Percentiles rank a stretch among this genome's conserved stretches.
Evolutionary conservation across 2,888 invertebrate genomes (phyloP).

Genomic region (Clivina fossor): DNA sequence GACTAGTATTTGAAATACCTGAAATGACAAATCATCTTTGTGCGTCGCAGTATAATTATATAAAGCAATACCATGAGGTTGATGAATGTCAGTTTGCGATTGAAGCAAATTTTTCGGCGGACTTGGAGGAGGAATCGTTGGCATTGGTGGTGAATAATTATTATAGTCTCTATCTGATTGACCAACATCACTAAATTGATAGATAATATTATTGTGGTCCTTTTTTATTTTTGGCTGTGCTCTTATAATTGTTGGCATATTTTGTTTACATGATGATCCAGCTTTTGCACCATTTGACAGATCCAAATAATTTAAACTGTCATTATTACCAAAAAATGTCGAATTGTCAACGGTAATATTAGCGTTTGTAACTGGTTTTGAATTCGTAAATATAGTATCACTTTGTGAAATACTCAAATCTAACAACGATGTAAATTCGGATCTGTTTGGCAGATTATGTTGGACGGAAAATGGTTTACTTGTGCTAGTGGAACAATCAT

Average conservation of each 20-base stretch:
- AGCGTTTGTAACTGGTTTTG: conserved; percentile 36
- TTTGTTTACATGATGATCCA: conserved; percentile 55
- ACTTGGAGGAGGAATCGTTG: conserved; percentile 74
- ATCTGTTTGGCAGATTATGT: conserved; percentile 27
- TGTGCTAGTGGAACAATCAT: neutral
- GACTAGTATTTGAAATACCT: conserved; percentile 70
- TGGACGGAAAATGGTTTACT: conserved; percentile 38
- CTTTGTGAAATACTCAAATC: conserved; percentile 59
- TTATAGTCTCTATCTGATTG: conserved; percentile 37
- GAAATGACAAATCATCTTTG: conserved; percentile 76
- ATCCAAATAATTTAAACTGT: conserved; percentile 14
- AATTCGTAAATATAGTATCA: too few relatives aligned
- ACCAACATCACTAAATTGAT: conserved; percentile 7
- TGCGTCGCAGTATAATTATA: conserved; percentile 77
- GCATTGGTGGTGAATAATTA: conserved; percentile 75
- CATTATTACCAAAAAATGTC: conserved; percentile 9
- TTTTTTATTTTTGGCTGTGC: conserved; percentile 59
- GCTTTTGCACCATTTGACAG: conserved; percentile 44
- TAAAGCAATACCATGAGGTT: conserved; percentile 74
- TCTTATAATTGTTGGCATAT: conserved; percentile 72
- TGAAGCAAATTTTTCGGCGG: conserved; percentile 60
- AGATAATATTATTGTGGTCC: neutral
- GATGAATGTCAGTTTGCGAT: conserved; percentile 49
- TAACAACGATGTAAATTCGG: conserved; percentile 52
- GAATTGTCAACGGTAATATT: conserved; percentile 8